These are phyloP conservation scores for Kryptolebias ocellatus DNA, from an alignment of 2,797 vertebrate genomes.

Conservation along the genomic window DNA sequence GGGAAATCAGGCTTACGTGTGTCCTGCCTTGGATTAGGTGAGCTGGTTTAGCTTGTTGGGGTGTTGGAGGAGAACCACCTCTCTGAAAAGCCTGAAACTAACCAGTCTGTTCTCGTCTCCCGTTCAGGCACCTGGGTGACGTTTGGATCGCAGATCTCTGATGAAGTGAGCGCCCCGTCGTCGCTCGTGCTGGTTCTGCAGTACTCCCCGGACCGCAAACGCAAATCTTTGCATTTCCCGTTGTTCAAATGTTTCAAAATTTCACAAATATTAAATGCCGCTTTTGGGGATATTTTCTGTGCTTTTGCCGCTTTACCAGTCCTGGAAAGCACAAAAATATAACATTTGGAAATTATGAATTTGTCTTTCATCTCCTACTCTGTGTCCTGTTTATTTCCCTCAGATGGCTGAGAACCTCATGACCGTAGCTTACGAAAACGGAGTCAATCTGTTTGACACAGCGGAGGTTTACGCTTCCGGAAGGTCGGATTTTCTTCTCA, in stretches of 20 bases:
- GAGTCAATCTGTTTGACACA: constrained; percentile 85
- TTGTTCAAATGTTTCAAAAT: constrained; percentile 9
- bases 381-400: constrained; percentile 38
- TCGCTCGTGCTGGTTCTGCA: constrained; percentile 16
- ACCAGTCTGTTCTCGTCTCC: constrained; percentile 21
- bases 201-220: background rate
- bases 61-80: background rate
- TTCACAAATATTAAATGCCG: constrained; percentile 8
- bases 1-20: constrained; percentile 84
- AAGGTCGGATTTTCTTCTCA: constrained; percentile 69
- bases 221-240: background rate
- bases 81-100: constrained; percentile 24
- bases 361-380: too few species aligned
- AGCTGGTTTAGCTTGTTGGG: constrained; percentile 51
- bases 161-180: constrained; percentile 84
- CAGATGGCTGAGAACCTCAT: constrained; percentile 86
- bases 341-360: background rate
- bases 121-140: constrained; percentile 91
- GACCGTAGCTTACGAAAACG: constrained; percentile 84
- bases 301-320: constrained; percentile 14
- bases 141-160: constrained; percentile 92
- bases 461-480: constrained; percentile 86
- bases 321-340: background rate
- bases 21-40: constrained; percentile 84
- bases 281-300: constrained; percentile 11